Evolutionary conservation across 2,888 invertebrate genomes (phyloP), one percentile per base, ranked within the genome.

Genomic region (Pterostichus madidus): DNA sequence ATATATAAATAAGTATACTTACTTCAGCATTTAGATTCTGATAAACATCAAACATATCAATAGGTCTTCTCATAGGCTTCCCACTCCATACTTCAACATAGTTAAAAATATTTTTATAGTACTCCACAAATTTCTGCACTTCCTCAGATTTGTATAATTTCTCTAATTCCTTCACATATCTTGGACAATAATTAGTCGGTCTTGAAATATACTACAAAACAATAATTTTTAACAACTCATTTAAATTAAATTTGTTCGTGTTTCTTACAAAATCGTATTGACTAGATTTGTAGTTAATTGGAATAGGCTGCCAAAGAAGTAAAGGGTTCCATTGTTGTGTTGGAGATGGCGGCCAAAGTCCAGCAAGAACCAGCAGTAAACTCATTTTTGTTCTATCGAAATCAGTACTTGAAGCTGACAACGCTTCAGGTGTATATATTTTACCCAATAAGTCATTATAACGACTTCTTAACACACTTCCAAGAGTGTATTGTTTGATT

Each of bases 321-420:
- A 86, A 84, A 7, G 87, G 80, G 77, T 91, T 90, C 92, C 92
- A 93, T 79, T 86, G 87, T 86, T 93, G 92, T 0, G 87, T 84
- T 0, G 85, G 85, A 0, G 88, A 87, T 0, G 95, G 94, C 2
- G 94, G 94, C 88, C 93, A 96, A 31, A 96, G 87, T 0, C 94
- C 95, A 0, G 95, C 93, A 83, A 95, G 89, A 3, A 94, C 94
- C 32, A 94, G 89, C 84, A 94, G 90, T 0, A 93, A 94, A 3
- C 95, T 94, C 93, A 95, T 95, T 89, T 96, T 92, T 0, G 96
- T 96, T 71, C 96, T 91, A 78, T 94, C 94, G 87, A 91, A 94
- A 87, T 94, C 93, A 0, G 95, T 95, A 46, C 94, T 94, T 31
- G 92, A 90, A 64, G 92, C 89, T 10, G 86, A 85, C 6, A 92